A percentile compares a stretch with the other conserved stretches of the same genome.
phyloP scores from a whole-genome alignment of 2,113 vertebrate species.

The Coregonus clupeaformis region DNA sequence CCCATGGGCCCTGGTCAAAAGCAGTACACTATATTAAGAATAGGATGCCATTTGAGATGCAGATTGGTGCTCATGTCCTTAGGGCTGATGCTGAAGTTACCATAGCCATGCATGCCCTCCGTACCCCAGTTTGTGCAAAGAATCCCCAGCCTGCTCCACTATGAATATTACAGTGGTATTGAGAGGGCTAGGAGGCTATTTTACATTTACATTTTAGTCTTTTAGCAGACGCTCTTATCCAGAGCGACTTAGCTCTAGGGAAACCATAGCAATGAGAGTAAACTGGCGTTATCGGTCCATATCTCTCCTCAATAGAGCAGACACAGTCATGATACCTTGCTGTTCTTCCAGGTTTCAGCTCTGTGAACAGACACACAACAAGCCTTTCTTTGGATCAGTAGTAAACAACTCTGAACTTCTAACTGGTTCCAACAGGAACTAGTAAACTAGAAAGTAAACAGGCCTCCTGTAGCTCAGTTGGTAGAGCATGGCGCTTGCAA shows the following conservation, averaged over 20 bases:
- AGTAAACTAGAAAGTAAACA: too few relatives aligned
- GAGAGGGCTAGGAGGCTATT: slow-evolving; percentile 27
- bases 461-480: too few relatives aligned
- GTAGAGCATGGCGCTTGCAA: too few relatives aligned
- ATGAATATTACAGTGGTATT: slow-evolving; percentile 53
- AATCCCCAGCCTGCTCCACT: slow-evolving; percentile 7
- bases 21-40: too few relatives aligned
- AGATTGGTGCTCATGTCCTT: neutral
- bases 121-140: slow-evolving; percentile 10
- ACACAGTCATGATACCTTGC: neutral
- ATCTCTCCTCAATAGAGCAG: neutral
- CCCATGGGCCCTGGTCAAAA: too few relatives aligned
- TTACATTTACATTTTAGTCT: neutral
- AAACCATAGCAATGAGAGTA: neutral
- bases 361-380: neutral
- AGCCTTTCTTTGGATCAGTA: too few relatives aligned
- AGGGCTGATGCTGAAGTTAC: slow-evolving; percentile 25
- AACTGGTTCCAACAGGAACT: too few relatives aligned
- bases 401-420: too few relatives aligned
- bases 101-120: neutral
- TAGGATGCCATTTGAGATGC: neutral
- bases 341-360: neutral
- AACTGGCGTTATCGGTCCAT: neutral
- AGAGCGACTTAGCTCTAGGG: slow-evolving; percentile 6
- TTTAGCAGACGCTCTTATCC: too few relatives aligned